A percentile compares a stretch with the other conserved stretches of the same genome.
These are phyloP conservation scores for Symphodus melops DNA, from an alignment of 2,113 vertebrate genomes.

Conservation along the genomic window DNA sequence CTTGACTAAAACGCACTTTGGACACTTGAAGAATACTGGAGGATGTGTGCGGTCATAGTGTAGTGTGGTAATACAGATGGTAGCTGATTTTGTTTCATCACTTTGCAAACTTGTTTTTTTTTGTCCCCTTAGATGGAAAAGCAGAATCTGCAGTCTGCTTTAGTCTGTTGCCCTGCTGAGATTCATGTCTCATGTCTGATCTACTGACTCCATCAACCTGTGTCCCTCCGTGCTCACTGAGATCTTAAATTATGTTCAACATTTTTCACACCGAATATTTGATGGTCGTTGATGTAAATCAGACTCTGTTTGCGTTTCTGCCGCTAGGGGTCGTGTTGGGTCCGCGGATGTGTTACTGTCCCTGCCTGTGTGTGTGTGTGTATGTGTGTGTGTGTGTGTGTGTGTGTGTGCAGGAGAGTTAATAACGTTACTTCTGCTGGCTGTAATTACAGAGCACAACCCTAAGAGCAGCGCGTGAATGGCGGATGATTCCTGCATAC, in stretches of 20 bases:
- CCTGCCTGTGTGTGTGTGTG: constrained; percentile 2
- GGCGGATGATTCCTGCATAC: constrained; percentile 55
- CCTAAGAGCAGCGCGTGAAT: constrained; percentile 43
- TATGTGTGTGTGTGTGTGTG: constrained; percentile 9
- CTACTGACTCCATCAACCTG: no score
- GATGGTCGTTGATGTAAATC: neutral
- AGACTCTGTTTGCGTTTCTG: neutral
- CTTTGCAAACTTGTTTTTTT: no score
- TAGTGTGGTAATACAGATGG: no score
- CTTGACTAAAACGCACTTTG: no score
- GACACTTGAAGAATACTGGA: no score
- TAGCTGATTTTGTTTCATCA: no score
- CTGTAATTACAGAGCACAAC: constrained; percentile 51
- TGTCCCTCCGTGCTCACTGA: no score
- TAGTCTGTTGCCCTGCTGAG: no score
- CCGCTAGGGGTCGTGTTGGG: constrained; percentile 86
- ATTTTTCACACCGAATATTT: neutral
- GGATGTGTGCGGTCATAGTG: no score
- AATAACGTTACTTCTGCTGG: constrained; percentile 39
- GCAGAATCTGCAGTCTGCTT: no score
- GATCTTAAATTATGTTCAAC: neutral
- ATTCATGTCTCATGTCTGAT: no score
- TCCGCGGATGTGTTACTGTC: constrained; percentile 65
- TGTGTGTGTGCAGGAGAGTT: constrained; percentile 35
- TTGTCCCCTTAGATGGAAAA: no score